Conservation (phyloP, 2,113 vertebrate genomes). For the Steatornis caripensis region DNA sequence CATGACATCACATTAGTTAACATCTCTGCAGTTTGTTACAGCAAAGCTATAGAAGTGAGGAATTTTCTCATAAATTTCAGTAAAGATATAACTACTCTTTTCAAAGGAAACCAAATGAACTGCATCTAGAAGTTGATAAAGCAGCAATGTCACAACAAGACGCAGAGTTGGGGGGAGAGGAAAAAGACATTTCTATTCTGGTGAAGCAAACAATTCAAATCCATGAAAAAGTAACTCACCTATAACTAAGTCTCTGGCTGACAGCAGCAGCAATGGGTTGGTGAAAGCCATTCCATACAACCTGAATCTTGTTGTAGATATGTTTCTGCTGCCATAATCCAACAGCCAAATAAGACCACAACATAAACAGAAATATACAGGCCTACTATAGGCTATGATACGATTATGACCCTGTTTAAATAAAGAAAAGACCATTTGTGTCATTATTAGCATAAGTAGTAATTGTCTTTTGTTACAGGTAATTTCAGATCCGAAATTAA, state of each 20-base stretch:
- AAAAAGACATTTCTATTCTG: too few relatives aligned
- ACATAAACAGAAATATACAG: constrained; percentile 98
- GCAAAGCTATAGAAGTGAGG: background rate
- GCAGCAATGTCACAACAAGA: background rate
- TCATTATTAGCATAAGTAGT: background rate
- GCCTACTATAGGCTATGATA: constrained; percentile 98
- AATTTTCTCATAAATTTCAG: background rate
- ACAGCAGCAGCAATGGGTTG: constrained; percentile 89
- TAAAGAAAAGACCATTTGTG: background rate
- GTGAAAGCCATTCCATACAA: constrained; percentile 92
- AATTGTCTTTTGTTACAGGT: background rate
- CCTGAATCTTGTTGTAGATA: constrained; percentile 81
- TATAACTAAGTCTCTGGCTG: constrained; percentile 93
- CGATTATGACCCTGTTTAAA: constrained; percentile 92
- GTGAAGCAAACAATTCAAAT: background rate
- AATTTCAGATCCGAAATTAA: background rate
- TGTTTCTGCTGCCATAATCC: constrained; percentile 88
- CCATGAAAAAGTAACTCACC: constrained; percentile 71
- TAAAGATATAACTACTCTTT: background rate
- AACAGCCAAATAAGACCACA: constrained; percentile 96
- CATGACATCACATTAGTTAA: background rate
- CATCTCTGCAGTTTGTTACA: background rate
- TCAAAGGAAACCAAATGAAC: background rate
- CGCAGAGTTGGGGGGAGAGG: background rate
- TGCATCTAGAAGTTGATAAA: background rate